phyloP scores from a whole-genome alignment of 30 jellyfish, hydroid and myxozoan species.

The Aurelia coerulea region DNA sequence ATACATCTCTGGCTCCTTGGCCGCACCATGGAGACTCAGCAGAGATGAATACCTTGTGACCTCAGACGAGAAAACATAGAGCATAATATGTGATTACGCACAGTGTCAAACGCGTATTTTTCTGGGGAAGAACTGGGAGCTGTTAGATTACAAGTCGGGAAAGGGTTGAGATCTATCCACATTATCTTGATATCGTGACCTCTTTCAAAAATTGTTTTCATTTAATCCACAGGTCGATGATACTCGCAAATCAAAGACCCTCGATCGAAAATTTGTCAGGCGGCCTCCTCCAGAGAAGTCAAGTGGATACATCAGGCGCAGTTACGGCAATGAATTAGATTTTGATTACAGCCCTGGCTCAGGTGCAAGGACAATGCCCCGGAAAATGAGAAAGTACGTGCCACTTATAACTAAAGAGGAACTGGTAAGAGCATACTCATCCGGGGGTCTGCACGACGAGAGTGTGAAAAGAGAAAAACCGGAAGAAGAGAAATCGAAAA shows the following conservation, averaged over 20 bases:
- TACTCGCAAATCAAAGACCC: conserved; percentile 56
- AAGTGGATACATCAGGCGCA: conserved; percentile 71
- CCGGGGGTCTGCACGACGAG: conserved; percentile 73
- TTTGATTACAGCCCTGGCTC: conserved; percentile 60
- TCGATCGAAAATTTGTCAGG: conserved; percentile 62
- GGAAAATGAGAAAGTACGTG: conserved; percentile 60
- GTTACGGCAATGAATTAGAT: conserved; percentile 67
- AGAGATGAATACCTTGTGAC: too few species aligned
- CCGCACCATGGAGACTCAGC: too few species aligned
- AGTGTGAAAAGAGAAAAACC: conserved; percentile 32
- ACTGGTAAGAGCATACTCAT: conserved; percentile 62
- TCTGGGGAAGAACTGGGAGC: too few species aligned
- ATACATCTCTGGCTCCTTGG: too few species aligned
- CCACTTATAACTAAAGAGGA: conserved; percentile 71
- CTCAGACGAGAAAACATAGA: too few species aligned
- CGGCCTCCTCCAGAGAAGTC: conserved; percentile 72
- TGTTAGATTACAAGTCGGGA: too few species aligned
- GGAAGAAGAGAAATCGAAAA: conserved; percentile 68
- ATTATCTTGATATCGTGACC: too few species aligned
- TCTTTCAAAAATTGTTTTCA: too few species aligned
- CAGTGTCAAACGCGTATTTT: too few species aligned
- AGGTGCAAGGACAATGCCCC: conserved; percentile 77
- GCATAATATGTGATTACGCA: too few species aligned
- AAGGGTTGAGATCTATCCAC: too few species aligned
- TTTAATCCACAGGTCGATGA: conserved; percentile 27